Base-by-base conservation (phyloP, 1,140 invertebrate genomes). In the Lasaia peninsularis region DNA sequence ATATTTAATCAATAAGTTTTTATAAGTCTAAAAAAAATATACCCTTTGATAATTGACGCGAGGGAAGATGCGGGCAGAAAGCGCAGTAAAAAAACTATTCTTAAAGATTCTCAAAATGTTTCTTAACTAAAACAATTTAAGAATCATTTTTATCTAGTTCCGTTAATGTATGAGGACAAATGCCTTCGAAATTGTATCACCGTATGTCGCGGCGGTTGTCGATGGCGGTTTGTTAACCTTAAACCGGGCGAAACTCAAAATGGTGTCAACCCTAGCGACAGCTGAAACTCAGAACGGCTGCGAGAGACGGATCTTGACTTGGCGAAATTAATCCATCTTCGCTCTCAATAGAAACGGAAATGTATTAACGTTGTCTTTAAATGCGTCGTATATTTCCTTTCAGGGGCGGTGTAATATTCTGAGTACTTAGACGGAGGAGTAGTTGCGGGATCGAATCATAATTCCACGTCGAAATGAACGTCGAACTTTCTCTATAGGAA, bases 311-410 rank as follows among this genome's bases (percentile, higher is more conserved):
- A 79, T 84, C 79, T 78, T 75, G 78, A 78, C 79, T 84, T 62
- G 71, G 53, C 72, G 70, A 77, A 83, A 86, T 85, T 84, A 87
- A 86, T 86, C 80, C 78, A 80, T 84, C 79, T 69, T 72, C 67
- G 65, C 70, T 73, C 69, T 81, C 73, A 81, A 84, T 80, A 59
- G 75, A 52, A 69, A 71, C 65, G 63, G 67, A 76, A 84, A 77
- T 80, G 72, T 80, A 84, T 74, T 79, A 79, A 75, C 67, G 65
- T 58, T 56, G 67, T 63, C 34, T 50, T 62, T 58, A 69, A 58
- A 48, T 33, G 40, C 57, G 51, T 55, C 52, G 37, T 18, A 34
- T 21, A 50, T 51, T 21, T 50, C 31, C 37, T 32, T 56, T 35
- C 12, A 50, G 20, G 48, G 10, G 40, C 24, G 20, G 21, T 52